Conservation (phyloP, 2,888 invertebrate species). For the Proisotoma minuta region DNA sequence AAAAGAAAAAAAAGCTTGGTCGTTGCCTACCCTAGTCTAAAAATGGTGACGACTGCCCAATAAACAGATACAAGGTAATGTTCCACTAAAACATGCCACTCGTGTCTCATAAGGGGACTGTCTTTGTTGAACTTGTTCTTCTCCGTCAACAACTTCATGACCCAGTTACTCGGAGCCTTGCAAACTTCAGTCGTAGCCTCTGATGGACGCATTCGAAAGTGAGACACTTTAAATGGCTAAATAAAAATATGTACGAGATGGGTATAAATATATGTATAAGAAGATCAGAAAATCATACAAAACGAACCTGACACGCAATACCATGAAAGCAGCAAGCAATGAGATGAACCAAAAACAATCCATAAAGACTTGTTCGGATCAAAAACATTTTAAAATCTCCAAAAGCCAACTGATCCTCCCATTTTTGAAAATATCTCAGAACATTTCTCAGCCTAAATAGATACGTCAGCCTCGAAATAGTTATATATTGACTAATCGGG, state of each 20-base stretch:
- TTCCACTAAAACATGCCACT: conserved; percentile 23
- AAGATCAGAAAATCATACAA: too few species aligned
- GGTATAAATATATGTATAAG: too few species aligned
- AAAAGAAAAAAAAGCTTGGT: background rate
- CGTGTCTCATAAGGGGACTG: conserved; percentile 14
- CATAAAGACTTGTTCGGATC: conserved; percentile 28
- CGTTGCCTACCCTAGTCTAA: conserved; percentile 37
- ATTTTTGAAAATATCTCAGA: conserved; percentile 35
- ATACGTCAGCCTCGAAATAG: conserved; percentile 37
- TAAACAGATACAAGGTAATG: conserved; percentile 42
- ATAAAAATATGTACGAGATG: too few species aligned
- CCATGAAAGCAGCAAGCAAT: conserved; percentile 44
- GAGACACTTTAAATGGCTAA: conserved; percentile 36
- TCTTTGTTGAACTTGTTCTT: background rate
- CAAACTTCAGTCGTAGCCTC: conserved; percentile 41
- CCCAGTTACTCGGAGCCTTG: conserved; percentile 28
- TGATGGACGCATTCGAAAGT: conserved; percentile 39
- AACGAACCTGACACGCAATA: conserved; percentile 40
- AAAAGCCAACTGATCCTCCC: conserved; percentile 42
- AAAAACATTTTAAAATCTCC: conserved; percentile 42
- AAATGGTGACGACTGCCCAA: conserved; percentile 34
- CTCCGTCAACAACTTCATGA: background rate
- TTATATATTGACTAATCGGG: conserved; percentile 24
- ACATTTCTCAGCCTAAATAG: conserved; percentile 37
- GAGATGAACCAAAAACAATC: conserved; percentile 33